Conservation (phyloP, 2,888 invertebrate species). For the Himalopsyche japonica region DNA sequence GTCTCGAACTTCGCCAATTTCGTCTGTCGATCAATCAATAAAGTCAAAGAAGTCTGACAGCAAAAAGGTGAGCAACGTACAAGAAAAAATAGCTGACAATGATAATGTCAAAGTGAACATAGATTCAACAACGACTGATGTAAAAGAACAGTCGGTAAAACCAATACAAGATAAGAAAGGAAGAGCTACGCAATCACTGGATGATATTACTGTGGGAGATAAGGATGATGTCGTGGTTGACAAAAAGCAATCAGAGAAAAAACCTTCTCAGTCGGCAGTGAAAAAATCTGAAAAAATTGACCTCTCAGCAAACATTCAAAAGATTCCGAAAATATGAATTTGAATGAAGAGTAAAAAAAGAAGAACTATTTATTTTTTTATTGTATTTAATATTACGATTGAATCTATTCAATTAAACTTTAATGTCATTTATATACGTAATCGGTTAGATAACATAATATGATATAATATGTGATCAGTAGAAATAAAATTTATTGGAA, state of each 20-base stretch:
- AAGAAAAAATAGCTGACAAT: neutral
- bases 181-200: neutral
- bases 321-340: conserved; percentile 1
- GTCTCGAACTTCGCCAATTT: neutral
- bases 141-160: neutral
- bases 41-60: neutral
- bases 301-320: conserved; percentile 9
- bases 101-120: conserved; percentile 8
- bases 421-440: neutral
- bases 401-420: neutral
- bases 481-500: neutral
- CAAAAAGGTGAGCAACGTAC: neutral
- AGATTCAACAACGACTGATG: neutral
- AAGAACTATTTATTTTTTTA: neutral
- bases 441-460: neutral
- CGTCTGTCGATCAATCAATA: neutral
- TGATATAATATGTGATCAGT: neutral
- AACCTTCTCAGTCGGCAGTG: neutral
- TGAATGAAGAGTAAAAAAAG: neutral
- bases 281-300: neutral
- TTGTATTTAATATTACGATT: neutral
- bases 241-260: neutral
- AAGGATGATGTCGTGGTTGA: neutral
- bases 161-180: neutral
- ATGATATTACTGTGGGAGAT: neutral